Base-by-base conservation (phyloP, 2,797 vertebrate species). In the Sternarchorhynchus goeldii region DNA sequence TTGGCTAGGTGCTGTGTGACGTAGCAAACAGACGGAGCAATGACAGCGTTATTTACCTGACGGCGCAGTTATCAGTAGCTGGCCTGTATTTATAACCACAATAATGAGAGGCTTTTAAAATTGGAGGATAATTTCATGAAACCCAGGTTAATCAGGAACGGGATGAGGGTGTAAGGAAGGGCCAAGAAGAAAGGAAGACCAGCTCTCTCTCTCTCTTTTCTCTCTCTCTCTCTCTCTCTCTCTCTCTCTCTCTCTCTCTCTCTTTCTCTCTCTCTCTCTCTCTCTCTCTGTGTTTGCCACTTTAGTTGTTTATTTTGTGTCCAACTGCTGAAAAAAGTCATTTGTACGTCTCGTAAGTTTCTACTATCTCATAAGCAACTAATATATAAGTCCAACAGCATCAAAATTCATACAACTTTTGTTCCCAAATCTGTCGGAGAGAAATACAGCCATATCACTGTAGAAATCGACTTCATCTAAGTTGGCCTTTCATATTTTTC, bases 21-120 rank as follows among this genome's bases (percentile, higher is more conserved):
- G 67, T 79, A 76, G 81, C 81, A 72, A 60, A 45, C 79, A 50
- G 31, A 70, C 55, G 59, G 4, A n/a, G 25, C 73, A 76, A 41
- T 79, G 81, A 79, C 81, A 7, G 29, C 73, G 59, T 75, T 72
- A 78, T 83, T 81, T 77, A 80, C 81, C 81, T 85, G 84, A 83
- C 79, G 78, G 81, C 75, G 81, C 72, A 81, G 72, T 76, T 72
- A 81, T 81, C 81, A 57, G 84, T 85, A 85, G 84, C 84, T 79
- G 77, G 63, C 77, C 77, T 65, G 57, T 76, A 81, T 79, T 81
- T 85, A 81, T 85, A 75, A 73, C 66, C 53, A 36, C 31, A 60
- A 75, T 83, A 81, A 69, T 29, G 58, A 69, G 81, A 71, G 58
- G 45, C 39, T 77, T 75, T 65, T 12, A 76, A 80, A 65, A 75